These are phyloP conservation scores for Sinelater perroti DNA, from an alignment of 2,888 invertebrate species.

Conservation along the genomic window DNA sequence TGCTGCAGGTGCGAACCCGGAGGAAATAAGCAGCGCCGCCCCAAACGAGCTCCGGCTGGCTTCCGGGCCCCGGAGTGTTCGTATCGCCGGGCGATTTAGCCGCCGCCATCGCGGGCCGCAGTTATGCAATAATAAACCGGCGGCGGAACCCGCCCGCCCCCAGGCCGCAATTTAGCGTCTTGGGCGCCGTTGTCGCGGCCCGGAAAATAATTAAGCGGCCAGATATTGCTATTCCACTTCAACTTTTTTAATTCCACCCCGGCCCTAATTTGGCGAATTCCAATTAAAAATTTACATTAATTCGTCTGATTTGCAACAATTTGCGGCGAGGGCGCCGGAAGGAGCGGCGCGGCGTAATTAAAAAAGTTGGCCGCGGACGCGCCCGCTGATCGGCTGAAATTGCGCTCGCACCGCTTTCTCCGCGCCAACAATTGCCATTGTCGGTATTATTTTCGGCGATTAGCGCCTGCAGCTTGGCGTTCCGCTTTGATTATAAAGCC, in stretches of 20 bases:
- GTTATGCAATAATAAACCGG: slow-evolving; percentile 26
- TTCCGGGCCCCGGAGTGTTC: no score
- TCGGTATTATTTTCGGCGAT: neutral
- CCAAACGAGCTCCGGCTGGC: no score
- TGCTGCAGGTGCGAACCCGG: no score
- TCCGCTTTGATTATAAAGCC: slow-evolving; percentile 2
- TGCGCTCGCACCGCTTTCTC: neutral
- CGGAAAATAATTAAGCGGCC: slow-evolving; percentile 16
- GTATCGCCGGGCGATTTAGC: slow-evolving; percentile 30
- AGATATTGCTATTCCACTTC: slow-evolving; percentile 26
- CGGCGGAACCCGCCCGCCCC: slow-evolving; percentile 15
- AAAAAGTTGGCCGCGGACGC: slow-evolving; percentile 28
- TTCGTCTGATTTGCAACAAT: slow-evolving; percentile 37
- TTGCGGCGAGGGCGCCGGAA: slow-evolving; percentile 26
- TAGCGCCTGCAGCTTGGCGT: neutral
- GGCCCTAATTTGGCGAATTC: slow-evolving; percentile 34
- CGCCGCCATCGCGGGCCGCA: slow-evolving; percentile 27
- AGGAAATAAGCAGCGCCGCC: no score
- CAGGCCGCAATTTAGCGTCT: slow-evolving; percentile 21
- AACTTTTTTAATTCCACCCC: slow-evolving; percentile 34
- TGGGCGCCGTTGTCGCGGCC: slow-evolving; percentile 10
- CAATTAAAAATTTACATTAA: slow-evolving; percentile 40
- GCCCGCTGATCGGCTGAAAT: neutral
- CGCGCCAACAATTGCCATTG: neutral
- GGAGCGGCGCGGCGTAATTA: slow-evolving; percentile 31